Evolutionary conservation across 2,113 vertebrate genomes (phyloP).

Genomic region (Ariopsis seemanni): DNA sequence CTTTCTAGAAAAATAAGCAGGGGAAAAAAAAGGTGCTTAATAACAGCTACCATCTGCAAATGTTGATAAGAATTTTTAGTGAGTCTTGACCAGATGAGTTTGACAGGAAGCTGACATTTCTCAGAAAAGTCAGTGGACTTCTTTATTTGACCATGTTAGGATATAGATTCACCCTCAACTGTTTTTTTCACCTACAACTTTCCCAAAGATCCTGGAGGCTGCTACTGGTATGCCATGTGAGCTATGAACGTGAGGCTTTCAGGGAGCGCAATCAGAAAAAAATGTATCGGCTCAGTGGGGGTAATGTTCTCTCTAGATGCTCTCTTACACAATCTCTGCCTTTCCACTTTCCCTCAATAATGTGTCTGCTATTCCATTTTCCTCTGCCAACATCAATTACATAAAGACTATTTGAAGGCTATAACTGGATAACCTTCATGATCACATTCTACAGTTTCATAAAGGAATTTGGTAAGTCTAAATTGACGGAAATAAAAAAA

Average conservation of each 20-base stretch:
- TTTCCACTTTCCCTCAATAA: conserved; percentile 38
- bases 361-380: conserved; percentile 47
- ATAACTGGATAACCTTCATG: conserved; percentile 55
- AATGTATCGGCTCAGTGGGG: conserved; percentile 22
- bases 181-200: background rate
- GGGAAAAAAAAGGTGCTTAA: background rate
- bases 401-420: conserved; percentile 53
- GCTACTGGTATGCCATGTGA: background rate
- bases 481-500: background rate
- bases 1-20: conserved; percentile 5
- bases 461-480: conserved; percentile 29
- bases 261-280: conserved; percentile 26
- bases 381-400: conserved; percentile 60
- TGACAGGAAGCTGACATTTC: conserved; percentile 40
- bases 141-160: background rate
- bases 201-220: conserved; percentile 14
- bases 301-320: conserved; percentile 49
- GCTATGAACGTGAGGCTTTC: conserved; percentile 7
- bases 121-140: background rate
- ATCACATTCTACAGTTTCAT: conserved; percentile 43
- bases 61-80: conserved; percentile 31
- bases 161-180: conserved; percentile 9
- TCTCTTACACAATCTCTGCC: conserved; percentile 44
- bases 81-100: conserved; percentile 19
- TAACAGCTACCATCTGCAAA: conserved; percentile 28